Base-by-base conservation (phyloP, 2,113 vertebrate genomes). In the Spermophilus dauricus region DNA sequence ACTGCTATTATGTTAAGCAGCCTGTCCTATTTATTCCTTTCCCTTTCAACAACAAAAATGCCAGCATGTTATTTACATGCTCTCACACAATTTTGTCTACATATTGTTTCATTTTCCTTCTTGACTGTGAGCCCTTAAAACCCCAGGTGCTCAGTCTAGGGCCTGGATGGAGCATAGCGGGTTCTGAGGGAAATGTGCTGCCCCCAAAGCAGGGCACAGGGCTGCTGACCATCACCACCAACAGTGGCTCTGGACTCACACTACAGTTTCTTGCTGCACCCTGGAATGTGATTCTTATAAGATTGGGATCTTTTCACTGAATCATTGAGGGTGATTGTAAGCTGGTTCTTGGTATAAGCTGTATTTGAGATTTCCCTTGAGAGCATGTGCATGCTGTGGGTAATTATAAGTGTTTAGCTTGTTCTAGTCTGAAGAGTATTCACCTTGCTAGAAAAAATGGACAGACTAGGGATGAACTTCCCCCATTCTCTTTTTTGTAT, bases 181-280 rank as follows among this genome's bases (percentile, higher is more conserved):
- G 39, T 20, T 14, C 48, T 7, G 8, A 75, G 86, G 28, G 28
- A 30, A 12, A 3, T 12, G 4, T 61, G 26, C 20, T 70, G 89
- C 39, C 17, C 4, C 4, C 0, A 42, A 65, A 69, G 83, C 42
- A 14, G 39, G 20, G 5, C 0, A 0, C 0, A 0, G 0, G 0
- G 32, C 26, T 53, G 56, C 48, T 51, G 0, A n/a, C 61, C 18
- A 6, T 18, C 37, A 26, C 42, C 5, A 13, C 80, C 65, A 3
- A 0, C 14, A 1, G 17, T 70, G 70, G 39, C 61, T 56, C 56
- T n/a, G 53, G 32, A 78, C 7, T 72, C 58, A 28, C 13, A 2
- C 37, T 18, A 5, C 20, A 20, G 53, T 28, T n/a, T 16, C 58
- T 67, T 77, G 37, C 61, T 89, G 28, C 7, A 9, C 81, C 7